Evolutionary conservation across 2,888 invertebrate genomes (phyloP).

Genomic region (Hirudinaria manillensis): DNA sequence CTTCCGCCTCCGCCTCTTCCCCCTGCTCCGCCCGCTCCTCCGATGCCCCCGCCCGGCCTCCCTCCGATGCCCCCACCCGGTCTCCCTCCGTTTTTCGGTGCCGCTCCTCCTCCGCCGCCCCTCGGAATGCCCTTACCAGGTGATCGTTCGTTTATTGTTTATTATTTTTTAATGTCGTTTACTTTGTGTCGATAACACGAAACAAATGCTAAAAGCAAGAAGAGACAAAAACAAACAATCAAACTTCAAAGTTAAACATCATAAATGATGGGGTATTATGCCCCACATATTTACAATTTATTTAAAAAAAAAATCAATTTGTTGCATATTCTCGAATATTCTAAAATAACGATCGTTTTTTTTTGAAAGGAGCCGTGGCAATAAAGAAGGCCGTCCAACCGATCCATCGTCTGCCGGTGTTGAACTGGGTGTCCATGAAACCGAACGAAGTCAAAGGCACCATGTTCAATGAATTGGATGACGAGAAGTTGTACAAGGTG

Average conservation of each 20-base stretch:
- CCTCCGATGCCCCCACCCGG: slow-evolving; percentile 2
- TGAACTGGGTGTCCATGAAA: slow-evolving; percentile 96
- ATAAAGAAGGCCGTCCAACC: slow-evolving; percentile 94
- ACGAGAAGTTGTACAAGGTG: slow-evolving; percentile 65
- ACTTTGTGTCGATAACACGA: background rate
- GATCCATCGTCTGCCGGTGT: slow-evolving; percentile 76
- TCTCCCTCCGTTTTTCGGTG: background rate
- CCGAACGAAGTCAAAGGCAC: slow-evolving; percentile 84
- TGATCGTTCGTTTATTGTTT: background rate
- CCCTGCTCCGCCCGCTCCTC: slow-evolving; percentile 58
- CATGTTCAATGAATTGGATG: slow-evolving; percentile 95
- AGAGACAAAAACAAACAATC: too few relatives aligned
- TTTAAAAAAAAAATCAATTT: too few relatives aligned
- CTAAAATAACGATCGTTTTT: too few relatives aligned
- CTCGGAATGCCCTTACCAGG: background rate
- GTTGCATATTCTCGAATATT: too few relatives aligned
- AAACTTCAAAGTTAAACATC: too few relatives aligned
- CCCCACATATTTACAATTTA: too few relatives aligned
- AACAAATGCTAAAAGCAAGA: too few relatives aligned
- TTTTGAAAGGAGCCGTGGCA: slow-evolving; percentile 63
- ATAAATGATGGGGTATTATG: too few relatives aligned
- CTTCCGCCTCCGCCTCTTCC: slow-evolving; percentile 44
- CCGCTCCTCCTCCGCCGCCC: slow-evolving; percentile 14
- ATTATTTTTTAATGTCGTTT: background rate
- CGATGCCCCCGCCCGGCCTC: background rate